These are phyloP conservation scores for Campoletis raptor DNA, from an alignment of 2,888 invertebrate species.

Conservation along the genomic window DNA sequence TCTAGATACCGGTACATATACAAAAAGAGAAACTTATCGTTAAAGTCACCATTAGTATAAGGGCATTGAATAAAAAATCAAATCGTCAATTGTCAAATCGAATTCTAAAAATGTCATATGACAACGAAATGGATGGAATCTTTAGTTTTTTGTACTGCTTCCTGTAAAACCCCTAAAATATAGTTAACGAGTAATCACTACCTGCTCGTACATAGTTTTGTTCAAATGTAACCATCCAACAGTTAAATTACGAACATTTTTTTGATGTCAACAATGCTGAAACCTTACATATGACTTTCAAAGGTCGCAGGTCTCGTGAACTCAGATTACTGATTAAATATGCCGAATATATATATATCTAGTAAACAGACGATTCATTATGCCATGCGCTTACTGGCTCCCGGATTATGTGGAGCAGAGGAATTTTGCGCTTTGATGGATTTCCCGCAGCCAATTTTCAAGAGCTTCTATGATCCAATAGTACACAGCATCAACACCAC, in stretches of 20 bases:
- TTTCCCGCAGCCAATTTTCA: constrained; percentile 5
- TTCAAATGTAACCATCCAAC: background rate
- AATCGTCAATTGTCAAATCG: background rate
- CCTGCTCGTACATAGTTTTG: no score
- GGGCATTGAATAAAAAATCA: background rate
- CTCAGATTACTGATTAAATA: background rate
- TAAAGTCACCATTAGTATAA: background rate
- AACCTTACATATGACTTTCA: background rate
- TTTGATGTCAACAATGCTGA: background rate
- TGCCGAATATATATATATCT: background rate
- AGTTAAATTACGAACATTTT: background rate
- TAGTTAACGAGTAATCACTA: no score
- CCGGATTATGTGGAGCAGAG: background rate
- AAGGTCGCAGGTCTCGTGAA: background rate
- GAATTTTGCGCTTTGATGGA: constrained; percentile 9
- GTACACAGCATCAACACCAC: constrained; percentile 4
- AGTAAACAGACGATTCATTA: constrained; percentile 3
- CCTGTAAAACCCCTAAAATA: no score
- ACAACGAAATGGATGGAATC: no score
- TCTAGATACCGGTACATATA: background rate
- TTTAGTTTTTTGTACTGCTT: no score
- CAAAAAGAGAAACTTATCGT: background rate
- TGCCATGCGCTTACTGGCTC: background rate
- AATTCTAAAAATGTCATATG: no score
- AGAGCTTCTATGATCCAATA: background rate